Evolutionary conservation across 2,888 invertebrate species (phyloP), one percentile per base, ranked within the genome.

Genomic region (Mamestra brassicae): DNA sequence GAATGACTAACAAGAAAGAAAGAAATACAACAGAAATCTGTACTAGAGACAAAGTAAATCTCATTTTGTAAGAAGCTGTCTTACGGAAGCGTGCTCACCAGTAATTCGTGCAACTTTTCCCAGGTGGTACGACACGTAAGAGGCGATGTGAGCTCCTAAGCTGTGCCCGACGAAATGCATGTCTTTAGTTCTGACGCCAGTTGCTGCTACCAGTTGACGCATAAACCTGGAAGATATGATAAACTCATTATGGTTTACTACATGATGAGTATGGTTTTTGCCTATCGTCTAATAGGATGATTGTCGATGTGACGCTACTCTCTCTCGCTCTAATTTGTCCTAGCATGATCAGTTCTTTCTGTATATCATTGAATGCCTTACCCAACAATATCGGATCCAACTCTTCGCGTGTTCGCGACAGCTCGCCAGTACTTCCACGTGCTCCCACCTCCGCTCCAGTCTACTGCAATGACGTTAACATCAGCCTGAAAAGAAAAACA

Each of bases 371-470:
- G 8, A 61, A 62, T 47, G 45, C 74, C 83, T 86, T 91, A 97
- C 97, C 91, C 93, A 10, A 96, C 95, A 65, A 97, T 93, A 86
- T 97, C 97, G 11, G 95, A 92, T 55, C 97, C 97, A 45, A 97
- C 97, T 54, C 96, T 92, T 63, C 96, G 92, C 0, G 97, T 97
- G 80, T 97, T 97, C 3, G 97, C 97, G 0, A 97, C 97, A 0
- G 97, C 97, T 76, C 95, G 94, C 93, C 97, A 97, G 80, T 97
- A 97, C 89, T 97, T 97, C 93, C 97, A 97, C 0, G 97, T 97
- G 70, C 97, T 97, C 2, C 97, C 97, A 11, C 97, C 97, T 1
- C 95, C 94, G 63, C 97, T 97, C 97, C 97, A 97, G 86, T 97
- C 97, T 2, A 97, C 97, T 0, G 97, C 93, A 42, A 97, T 96